A percentile compares a stretch with the other conserved stretches of the same genome.
These are phyloP conservation scores for Chironomus tentans DNA, from an alignment of 2,888 invertebrate genomes.

Conservation along the genomic window DNA sequence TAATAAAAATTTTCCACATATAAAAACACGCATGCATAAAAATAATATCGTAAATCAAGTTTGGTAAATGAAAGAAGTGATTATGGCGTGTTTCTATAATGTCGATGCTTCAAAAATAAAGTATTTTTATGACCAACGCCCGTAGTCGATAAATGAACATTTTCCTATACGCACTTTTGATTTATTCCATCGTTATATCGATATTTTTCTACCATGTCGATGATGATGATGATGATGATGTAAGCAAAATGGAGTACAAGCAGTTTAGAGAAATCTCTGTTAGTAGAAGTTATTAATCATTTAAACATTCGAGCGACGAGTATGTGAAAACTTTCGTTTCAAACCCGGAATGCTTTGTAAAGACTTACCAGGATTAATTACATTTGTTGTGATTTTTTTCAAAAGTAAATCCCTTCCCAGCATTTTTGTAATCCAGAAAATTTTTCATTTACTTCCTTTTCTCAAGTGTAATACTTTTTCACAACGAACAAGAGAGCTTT, in stretches of 20 bases:
- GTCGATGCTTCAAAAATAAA: not conserved
- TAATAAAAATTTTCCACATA: not conserved
- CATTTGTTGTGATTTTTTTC: not conserved
- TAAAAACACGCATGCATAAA: not conserved
- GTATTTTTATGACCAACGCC: not conserved
- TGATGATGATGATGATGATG: too few relatives aligned
- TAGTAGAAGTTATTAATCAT: too few relatives aligned
- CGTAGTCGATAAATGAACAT: not conserved
- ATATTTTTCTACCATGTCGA: not conserved
- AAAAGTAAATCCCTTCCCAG: not conserved
- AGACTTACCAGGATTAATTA: not conserved
- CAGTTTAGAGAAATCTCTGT: too few relatives aligned
- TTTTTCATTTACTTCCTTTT: not conserved
- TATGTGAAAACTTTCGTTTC: too few relatives aligned
- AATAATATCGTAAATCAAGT: not conserved
- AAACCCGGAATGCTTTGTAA: too few relatives aligned
- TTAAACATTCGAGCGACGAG: too few relatives aligned
- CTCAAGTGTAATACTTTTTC: not conserved
- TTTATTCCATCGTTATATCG: not conserved
- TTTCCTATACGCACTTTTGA: not conserved
- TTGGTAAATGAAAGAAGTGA: not conserved
- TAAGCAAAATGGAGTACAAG: too few relatives aligned
- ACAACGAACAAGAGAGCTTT: not conserved
- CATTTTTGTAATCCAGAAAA: too few relatives aligned
- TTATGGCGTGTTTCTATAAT: not conserved